A percentile compares a stretch with the other conserved stretches of the same genome.
Conservation (phyloP, 1,140 invertebrate species). For the Pseudachorutes palmiensis region DNA sequence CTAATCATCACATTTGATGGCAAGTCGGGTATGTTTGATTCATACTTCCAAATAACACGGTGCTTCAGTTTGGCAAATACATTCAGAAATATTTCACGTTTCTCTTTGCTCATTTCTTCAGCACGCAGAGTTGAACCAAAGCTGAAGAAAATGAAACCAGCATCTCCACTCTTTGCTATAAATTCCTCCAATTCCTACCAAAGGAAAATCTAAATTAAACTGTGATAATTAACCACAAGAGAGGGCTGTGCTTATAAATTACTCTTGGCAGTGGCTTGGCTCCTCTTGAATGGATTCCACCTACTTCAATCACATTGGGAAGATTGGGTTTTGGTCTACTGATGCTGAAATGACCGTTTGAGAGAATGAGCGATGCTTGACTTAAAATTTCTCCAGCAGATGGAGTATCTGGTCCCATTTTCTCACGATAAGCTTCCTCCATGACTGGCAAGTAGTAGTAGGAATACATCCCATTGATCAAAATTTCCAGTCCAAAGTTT, state of each 20-base stretch:
- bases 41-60: conserved; percentile 19
- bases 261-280: conserved; percentile 33
- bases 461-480: conserved; percentile 33
- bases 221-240: too few species aligned
- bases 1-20: conserved; percentile 14
- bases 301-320: conserved; percentile 27
- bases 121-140: not conserved
- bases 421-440: conserved; percentile 27
- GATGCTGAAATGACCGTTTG: conserved; percentile 28
- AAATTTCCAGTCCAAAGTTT: not conserved
- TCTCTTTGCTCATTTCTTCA: not conserved
- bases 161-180: not conserved
- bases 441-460: conserved; percentile 23
- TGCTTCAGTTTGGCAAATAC: conserved; percentile 1
- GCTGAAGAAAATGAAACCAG: not conserved
- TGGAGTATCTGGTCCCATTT: conserved; percentile 16
- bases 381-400: conserved; percentile 15
- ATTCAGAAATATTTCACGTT: not conserved
- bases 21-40: not conserved
- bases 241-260: too few species aligned
- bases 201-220: not conserved
- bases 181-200: conserved; percentile 1
- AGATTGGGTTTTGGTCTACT: conserved; percentile 4
- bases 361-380: conserved; percentile 28
- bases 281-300: conserved; percentile 35